Evolutionary conservation across 23 tunicate species (phyloP), one percentile per base, ranked within the genome.

Genomic region (Trididemnum miniatum): DNA sequence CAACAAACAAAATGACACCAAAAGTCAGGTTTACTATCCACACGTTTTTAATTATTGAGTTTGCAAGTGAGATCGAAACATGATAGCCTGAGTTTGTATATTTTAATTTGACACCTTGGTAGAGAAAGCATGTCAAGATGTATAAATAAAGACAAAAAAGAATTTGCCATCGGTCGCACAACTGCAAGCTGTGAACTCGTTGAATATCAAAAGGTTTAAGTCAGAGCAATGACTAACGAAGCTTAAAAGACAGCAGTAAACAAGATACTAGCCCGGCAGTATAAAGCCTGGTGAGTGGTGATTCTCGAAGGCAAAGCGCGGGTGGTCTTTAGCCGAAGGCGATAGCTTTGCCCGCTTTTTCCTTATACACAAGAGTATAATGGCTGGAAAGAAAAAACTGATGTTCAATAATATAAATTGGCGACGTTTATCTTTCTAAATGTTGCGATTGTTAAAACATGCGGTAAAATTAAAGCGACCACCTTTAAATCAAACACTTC

Each of bases 261-360:
- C 38, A 32, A 62, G 29, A 62, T 12, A 12, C n/a, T 22, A 24
- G 37, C 12, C 12, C 38, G 75, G 12, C 75, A 33, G 38, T 32
- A 32, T 23, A n/a, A n/a, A n/a, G n/a, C n/a, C n/a, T n/a, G 37
- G 18, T 32, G 31, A 67, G 75, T 3, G 7, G 38, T 30, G 38
- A 33, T 5, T n/a, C n/a, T 32, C n/a, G 75, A 67, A 30, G 75
- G 29, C 27, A 25, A 62, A 9, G 32, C 38, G 75, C 38, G 75
- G 75, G 75, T 67, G 75, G 75, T 67, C 75, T 62, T 62, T 62
- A 67, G 75, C 75, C 75, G 37, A 12, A 12, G 75, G 75, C 75
- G 12, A 32, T 67, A 31, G 38, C 15, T 31, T 67, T n/a, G 20
- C 7, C 38, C 75, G 37, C n/a, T n/a, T 22, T 26, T 24, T 67